phyloP scores from a whole-genome alignment of 2,113 vertebrate species.

The Hoplias malabaricus region DNA sequence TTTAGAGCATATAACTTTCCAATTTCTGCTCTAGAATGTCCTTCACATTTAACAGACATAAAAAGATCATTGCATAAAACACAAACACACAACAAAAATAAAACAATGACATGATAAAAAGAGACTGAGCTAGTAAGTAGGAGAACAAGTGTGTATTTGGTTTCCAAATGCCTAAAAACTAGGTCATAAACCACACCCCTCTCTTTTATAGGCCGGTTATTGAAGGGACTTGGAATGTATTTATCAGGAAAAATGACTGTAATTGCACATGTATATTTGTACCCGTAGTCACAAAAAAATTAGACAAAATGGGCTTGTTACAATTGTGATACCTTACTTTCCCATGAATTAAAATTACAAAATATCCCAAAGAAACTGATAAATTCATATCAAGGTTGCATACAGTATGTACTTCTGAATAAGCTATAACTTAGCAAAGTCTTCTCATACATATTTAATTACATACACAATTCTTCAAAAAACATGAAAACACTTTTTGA shows the following conservation, averaged over 20 bases:
- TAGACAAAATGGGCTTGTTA: no score
- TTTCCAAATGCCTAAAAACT: neutral
- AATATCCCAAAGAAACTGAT: no score
- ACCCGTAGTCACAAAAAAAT: no score
- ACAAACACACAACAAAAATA: neutral
- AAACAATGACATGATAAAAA: neutral
- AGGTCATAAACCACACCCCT: no score
- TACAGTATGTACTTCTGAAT: neutral
- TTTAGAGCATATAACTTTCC: neutral
- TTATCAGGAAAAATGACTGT: neutral
- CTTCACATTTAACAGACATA: no score
- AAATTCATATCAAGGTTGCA: neutral
- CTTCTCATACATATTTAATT: constrained; percentile 23
- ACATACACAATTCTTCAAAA: constrained; percentile 17
- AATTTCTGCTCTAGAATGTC: no score
- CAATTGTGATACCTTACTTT: no score
- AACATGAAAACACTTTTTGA: constrained; percentile 17
- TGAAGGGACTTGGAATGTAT: no score
- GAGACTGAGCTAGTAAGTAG: neutral
- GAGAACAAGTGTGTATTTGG: neutral
- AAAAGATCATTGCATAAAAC: neutral
- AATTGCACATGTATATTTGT: no score
- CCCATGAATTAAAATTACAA: neutral
- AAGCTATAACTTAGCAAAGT: constrained; percentile 34
- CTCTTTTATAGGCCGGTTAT: no score